These are phyloP conservation scores for Nannoperca australis DNA, from an alignment of 2,797 vertebrate species.

Conservation along the genomic window DNA sequence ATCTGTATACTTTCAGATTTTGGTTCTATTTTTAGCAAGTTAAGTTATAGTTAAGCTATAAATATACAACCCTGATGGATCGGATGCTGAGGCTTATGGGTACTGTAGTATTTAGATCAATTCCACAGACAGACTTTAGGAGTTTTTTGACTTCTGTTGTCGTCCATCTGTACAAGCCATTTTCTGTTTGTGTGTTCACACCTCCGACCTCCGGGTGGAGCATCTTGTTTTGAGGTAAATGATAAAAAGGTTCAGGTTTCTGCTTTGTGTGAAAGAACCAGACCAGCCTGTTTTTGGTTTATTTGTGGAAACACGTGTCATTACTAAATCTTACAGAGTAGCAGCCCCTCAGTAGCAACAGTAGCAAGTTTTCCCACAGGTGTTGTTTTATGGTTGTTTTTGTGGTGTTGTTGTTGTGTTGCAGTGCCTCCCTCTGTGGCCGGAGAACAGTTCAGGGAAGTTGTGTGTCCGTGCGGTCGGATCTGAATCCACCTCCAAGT, in stretches of 20 bases:
- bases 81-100: background rate
- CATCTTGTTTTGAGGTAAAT: background rate
- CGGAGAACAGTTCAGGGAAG: conserved; percentile 88
- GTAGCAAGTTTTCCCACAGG: background rate
- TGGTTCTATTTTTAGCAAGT: background rate
- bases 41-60: too few species aligned
- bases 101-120: background rate
- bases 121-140: background rate
- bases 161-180: background rate
- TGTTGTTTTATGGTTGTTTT: background rate
- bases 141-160: background rate
- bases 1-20: background rate
- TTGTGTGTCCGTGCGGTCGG: conserved; percentile 92
- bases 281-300: background rate
- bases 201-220: background rate
- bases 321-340: background rate
- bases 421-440: conserved; percentile 96
- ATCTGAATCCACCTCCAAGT: conserved; percentile 87
- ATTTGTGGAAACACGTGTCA: background rate
- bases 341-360: background rate
- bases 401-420: conserved; percentile 37
- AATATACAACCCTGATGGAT: too few species aligned
- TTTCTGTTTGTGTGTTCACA: background rate
- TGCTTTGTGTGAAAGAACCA: background rate
- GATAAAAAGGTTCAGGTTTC: background rate